Evolutionary conservation across 30 jellyfish, hydroid and myxozoan genomes (phyloP), one percentile per base, ranked within the genome.

Genomic region (Pelagia noctiluca): DNA sequence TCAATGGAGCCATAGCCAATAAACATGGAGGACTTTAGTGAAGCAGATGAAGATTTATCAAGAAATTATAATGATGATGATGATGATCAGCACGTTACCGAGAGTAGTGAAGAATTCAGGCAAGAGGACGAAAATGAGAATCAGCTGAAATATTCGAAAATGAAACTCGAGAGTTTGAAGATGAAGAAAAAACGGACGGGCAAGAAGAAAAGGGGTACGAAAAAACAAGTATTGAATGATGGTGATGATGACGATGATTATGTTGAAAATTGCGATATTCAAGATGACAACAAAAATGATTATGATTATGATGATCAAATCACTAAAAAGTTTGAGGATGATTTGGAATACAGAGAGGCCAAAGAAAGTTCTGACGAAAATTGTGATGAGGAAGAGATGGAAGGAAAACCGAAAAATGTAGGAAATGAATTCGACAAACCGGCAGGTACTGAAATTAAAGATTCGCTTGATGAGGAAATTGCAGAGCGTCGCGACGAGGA

Each of bases 301-400:
- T 28, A 18, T 4, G 49, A 53, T 23, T 0, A 18, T 22, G 78
- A 25, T 49, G 75, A 19, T 1, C 77, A 53, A 48, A 28, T 23
- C 19, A 32, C 18, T 57, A 75, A n/a, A n/a, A n/a, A n/a, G n/a
- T 8, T 11, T 24, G n/a, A 60, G 73, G 73, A 60, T 4, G 36
- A 36, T 31, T 22, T 23, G 32, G 53, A 24, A 10, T 65, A 61
- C 37, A 66, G 89, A 35, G 85, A 22, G 10, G 64, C 1, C 30
- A 49, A 36, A 0, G 47, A 50, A 26, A 50, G 19, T 7, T 76
- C 22, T 13, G 48, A 12, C 3, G 85, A 73, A 29, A 18, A 52
- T 21, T 48, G 29, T 1, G 85, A 25, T 19, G 10, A 5, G 46
- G 47, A 23, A 3, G 32, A 8, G 47, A 24, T 35, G 18, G 76